Conservation (phyloP, 2,113 vertebrate genomes). For the Prunella fulvescens region DNA sequence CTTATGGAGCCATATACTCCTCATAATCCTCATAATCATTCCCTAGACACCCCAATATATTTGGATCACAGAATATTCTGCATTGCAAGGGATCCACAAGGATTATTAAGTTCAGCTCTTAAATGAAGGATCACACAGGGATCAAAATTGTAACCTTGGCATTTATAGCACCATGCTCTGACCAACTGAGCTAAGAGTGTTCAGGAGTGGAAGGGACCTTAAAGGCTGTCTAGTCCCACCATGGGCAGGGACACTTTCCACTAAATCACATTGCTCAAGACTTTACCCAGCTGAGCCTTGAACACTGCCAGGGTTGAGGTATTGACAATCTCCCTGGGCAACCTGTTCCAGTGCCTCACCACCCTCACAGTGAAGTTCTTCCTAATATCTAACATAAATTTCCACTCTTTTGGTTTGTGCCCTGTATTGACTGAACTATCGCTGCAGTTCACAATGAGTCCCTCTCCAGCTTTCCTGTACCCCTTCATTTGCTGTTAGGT, state of each 20-base stretch:
- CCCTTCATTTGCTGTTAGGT: not conserved
- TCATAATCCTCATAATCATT: not conserved
- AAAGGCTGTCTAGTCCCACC: not conserved
- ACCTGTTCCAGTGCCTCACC: not conserved
- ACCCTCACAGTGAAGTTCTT: not conserved
- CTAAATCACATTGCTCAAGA: not conserved
- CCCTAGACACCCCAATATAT: not conserved
- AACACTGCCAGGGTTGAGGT: not conserved
- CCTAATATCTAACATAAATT: not conserved
- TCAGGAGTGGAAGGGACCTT: not conserved
- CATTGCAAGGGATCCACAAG: not conserved
- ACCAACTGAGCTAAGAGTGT: not conserved
- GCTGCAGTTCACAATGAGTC: too few relatives aligned
- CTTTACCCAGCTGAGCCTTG: fast-evolving
- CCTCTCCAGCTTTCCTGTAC: not conserved
- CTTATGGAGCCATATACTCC: not conserved
- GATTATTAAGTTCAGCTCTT: not conserved
- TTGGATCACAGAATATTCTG: not conserved
- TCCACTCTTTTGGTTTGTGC: not conserved
- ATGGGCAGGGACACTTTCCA: not conserved
- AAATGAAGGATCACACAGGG: too few relatives aligned
- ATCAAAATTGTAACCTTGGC: not conserved
- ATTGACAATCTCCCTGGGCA: not conserved
- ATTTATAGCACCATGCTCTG: not conserved
- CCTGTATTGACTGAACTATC: too few relatives aligned